Conservation (phyloP, 2,113 vertebrate species). For the Apteryx owenii region DNA sequence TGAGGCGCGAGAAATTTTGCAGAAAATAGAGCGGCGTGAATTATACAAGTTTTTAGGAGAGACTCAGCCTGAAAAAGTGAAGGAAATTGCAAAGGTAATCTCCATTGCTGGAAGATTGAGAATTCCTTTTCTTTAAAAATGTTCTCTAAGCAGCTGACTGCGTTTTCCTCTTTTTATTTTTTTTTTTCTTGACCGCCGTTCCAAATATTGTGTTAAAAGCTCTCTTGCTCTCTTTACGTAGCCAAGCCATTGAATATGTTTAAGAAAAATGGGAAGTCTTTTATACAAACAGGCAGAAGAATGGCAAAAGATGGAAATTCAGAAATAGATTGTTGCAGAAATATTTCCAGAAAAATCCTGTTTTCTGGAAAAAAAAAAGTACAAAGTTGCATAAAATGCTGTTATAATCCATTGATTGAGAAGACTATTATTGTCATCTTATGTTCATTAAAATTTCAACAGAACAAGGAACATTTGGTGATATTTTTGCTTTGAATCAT, state of each 20-base stretch:
- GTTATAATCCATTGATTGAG: background rate
- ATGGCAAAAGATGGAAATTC: background rate
- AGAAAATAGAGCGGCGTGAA: constrained; percentile 82
- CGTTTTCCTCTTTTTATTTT: background rate
- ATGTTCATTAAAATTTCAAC: background rate
- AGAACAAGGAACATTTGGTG: background rate
- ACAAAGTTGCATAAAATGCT: background rate
- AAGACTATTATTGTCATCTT: background rate
- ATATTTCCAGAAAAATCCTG: background rate
- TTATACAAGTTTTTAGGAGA: constrained; percentile 90
- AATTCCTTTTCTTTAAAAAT: background rate
- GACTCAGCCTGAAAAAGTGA: constrained; percentile 67
- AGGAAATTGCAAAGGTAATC: constrained; percentile 63
- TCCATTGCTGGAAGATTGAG: background rate
- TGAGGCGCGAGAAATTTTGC: constrained; percentile 84
- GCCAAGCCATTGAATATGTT: background rate
- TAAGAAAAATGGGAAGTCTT: background rate
- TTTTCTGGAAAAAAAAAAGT: background rate
- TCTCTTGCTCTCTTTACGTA: background rate
- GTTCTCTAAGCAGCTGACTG: background rate
- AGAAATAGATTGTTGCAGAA: background rate
- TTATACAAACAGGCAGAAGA: background rate
- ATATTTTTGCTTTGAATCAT: background rate
- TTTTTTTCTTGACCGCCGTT: background rate
- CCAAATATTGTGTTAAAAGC: background rate